Evolutionary conservation across 2,797 vertebrate genomes (phyloP), one percentile per base, ranked within the genome.

Genomic region (Babyrousa celebensis): DNA sequence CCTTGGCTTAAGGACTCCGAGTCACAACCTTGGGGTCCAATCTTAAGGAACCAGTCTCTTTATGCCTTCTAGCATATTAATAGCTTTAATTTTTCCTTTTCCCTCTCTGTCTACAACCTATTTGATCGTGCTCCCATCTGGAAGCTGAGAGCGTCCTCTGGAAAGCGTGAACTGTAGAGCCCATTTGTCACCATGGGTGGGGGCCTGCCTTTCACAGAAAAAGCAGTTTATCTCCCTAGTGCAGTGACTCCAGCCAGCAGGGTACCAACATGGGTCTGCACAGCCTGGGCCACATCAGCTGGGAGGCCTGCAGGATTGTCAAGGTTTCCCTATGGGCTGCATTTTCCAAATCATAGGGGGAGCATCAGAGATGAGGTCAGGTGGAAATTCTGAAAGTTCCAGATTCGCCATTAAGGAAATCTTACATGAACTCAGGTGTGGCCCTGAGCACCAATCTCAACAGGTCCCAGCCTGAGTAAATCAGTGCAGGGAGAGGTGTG

Each of bases 81-180:
- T 97, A 84, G 86, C 91, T 97, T 97, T 97, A 89, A 94, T 96
- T 94, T 97, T 95, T 84, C 87, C 93, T 78, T 95, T 91, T 77
- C 74, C 78, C 16, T 95, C 48, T 70, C 96, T 0, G 0, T 85
- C 89, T 96, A 29, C 75, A 85, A 89, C 85, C 89, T 94, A 48
- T 96, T 80, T 85, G 95, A 83, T 89, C 62, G 52, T 85, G 32
- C 79, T 96, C 58, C 85, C 92, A 23, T 95, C 94, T 96, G 90
- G 93, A 97, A 95, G 92, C 79, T 10, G 52, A 79, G 60, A 60
- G 58, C 85, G 10, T 96, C 70, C 94, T 82, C 95, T 65, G 79
- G 92, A 97, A 89, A 70, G 79, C 77, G 15, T 60, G 67, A 82
- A 78, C 60, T 68, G 15, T 23, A 63, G 83, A 89, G 75, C 62